These are phyloP conservation scores for Sebastes steindachneri DNA, from an alignment of 2,797 vertebrate genomes.

Conservation along the genomic window DNA sequence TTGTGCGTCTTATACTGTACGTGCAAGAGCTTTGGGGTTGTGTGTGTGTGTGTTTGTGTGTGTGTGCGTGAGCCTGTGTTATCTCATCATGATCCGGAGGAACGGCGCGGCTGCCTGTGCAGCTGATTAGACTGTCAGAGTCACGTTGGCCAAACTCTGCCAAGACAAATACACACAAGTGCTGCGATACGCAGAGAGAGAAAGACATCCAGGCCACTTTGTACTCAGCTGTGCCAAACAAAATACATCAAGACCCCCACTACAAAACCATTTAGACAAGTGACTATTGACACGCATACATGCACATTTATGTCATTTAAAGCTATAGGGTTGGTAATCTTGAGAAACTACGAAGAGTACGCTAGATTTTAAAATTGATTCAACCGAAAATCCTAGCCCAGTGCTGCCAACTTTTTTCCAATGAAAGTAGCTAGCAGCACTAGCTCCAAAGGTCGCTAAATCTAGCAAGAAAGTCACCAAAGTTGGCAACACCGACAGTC, in stretches of 20 bases:
- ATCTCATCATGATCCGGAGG: conserved; percentile 40
- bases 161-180: conserved; percentile 62
- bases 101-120: conserved; percentile 29
- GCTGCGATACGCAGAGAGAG: conserved; percentile 9
- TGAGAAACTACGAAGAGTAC: no score
- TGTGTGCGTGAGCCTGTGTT: conserved; percentile 23
- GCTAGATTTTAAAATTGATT: not conserved
- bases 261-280: conserved; percentile 27
- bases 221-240: conserved; percentile 42
- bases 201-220: conserved; percentile 46
- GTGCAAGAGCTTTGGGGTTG: not conserved
- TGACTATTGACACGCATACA: conserved; percentile 5
- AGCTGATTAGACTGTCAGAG: conserved; percentile 59
- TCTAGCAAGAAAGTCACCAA: not conserved
- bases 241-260: conserved; percentile 31
- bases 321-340: not conserved
- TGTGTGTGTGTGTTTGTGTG: not conserved
- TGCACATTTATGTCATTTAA: conserved; percentile 1
- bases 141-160: conserved; percentile 44
- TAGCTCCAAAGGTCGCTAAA: not conserved
- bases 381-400: not conserved
- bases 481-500: not conserved
- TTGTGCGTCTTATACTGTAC: not conserved
- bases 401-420: not conserved
- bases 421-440: not conserved